Base-by-base conservation (phyloP, 2,888 invertebrate genomes). In the Rutpela maculata region DNA sequence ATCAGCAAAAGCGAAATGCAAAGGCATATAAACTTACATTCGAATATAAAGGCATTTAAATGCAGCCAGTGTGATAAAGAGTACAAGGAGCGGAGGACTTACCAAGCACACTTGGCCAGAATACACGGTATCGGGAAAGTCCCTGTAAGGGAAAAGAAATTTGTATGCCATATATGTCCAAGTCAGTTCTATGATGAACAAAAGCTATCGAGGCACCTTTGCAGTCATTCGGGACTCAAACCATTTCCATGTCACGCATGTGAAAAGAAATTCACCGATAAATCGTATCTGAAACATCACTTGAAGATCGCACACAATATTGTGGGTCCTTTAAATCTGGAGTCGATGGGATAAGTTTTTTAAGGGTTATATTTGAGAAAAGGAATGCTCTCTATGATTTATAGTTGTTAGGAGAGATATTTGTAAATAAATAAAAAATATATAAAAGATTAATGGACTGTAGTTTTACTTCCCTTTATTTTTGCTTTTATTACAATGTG, bases 11-110 rank as follows among this genome's bases (percentile, higher is more conserved):
- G 83, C 43, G 87, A 86, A 76, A 55, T 87, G 66, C 78, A 82
- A 56, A 83, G 83, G 57, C 87, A 87, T 75, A 70, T 84, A 18
- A 75, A 74, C 11, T 80, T 81, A 26, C 87, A 87, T 74, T 85
- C 86, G 18, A 84, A 84, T 69, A 84, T 84, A 19, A 81, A 82
- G 63, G 80, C 78, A 0, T 84, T 82, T 60, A 84, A 83, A 70
- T 92, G 92, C 83, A 87, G 89, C 17, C 90, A 91, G 80, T 92
- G 92, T 82, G 88, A 88, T 59, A 89, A 89, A 74, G 91, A 91
- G 82, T 92, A 92, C 84, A 90, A 89, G 79, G 91, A 91, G 0
- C 85, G 91, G 79, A 74, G 83, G 7, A 80, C 78, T 18, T 79
- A 82, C 82, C 88, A 90, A 11, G 90, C 91, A 81, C 92, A 92